Percentiles rank a stretch among this genome's conserved stretches.
Evolutionary conservation across 2,113 vertebrate genomes (phyloP).

Genomic region (Chloropsis cyanopogon): DNA sequence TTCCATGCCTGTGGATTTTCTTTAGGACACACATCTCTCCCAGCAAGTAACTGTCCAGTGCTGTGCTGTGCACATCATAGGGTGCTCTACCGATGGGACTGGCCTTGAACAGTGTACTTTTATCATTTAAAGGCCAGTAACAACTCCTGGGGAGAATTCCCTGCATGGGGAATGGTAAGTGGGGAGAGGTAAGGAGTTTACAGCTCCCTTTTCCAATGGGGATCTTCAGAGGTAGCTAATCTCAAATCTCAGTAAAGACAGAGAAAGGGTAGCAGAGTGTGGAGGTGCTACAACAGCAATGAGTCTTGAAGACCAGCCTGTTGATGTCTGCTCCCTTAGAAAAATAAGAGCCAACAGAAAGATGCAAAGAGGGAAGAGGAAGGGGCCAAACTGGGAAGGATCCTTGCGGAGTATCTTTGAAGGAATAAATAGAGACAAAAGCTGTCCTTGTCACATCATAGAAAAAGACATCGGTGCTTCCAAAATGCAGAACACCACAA

Average conservation of each 20-base stretch:
- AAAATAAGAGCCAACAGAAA: not conserved
- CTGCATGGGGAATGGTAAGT: rapidly evolving
- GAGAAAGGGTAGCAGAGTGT: not conserved
- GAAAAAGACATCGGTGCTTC: not conserved
- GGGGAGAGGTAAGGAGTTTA: not conserved
- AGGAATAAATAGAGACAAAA: not conserved
- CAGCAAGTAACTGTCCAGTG: no score
- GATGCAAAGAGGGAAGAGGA: not conserved
- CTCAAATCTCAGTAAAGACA: not conserved
- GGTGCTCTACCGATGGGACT: no score
- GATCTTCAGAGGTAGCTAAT: not conserved
- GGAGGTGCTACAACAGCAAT: not conserved
- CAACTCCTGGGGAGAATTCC: not conserved
- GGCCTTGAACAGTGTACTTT: not conserved
- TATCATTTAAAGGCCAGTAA: not conserved
- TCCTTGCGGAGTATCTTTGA: not conserved
- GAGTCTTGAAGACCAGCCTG: not conserved
- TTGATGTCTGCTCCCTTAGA: not conserved
- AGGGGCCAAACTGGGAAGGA: not conserved
- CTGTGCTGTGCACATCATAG: not conserved
- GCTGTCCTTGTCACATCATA: not conserved
- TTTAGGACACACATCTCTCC: not conserved
- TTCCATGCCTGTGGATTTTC: not conserved
- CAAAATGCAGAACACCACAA: not conserved
- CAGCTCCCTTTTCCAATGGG: not conserved